Evolutionary conservation across 2,888 invertebrate genomes (phyloP), one percentile per base, ranked within the genome.

Genomic region (Cantharis nigra): DNA sequence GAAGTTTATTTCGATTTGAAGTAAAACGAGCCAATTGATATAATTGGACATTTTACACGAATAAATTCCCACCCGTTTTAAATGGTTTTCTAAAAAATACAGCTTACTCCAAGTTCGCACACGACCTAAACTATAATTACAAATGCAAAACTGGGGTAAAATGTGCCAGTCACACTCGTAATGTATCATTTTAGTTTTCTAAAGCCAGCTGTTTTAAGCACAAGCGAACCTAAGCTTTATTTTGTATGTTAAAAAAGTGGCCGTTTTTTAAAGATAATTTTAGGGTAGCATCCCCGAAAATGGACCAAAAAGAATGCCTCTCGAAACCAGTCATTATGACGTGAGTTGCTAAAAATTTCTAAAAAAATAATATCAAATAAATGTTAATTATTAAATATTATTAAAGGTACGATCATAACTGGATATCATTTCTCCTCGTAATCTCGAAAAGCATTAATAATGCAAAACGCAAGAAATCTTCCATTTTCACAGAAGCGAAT

Each of bases 131-230:
- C 85, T 83, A 85, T 86, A 86, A 86, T 86, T 86, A 85, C 83
- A 81, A 84, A 85, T 85, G 84, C 85, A 86, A 85, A 86, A 85
- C 82, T 83, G 82, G 87, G 86, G 86, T 86, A 84, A 84, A 86
- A 87, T 84, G 81, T 84, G 86, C 87, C 85, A 87, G 87, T 87
- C 87, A 87, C 85, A 87, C 82, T 83, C 83, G 84, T 87, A 87
- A 87, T 87, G 87, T 87, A 86, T 86, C 86, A 86, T 87, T 87
- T 87, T 85, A 85, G 84, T 84, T 86, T 84, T 85, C 78, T 78
- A 82, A 83, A 82, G 83, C 85, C 87, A 86, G 87, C 86, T 87
- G 86, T 83, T 82, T 82, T 74, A 71, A 79, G 74, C 75, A 67
- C 78, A 77, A 77, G 80, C 83, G 80, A 84, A 82, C 81, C 75